Conservation (phyloP, 1,140 invertebrate species). For the Cardiocondyla obscurior region DNA sequence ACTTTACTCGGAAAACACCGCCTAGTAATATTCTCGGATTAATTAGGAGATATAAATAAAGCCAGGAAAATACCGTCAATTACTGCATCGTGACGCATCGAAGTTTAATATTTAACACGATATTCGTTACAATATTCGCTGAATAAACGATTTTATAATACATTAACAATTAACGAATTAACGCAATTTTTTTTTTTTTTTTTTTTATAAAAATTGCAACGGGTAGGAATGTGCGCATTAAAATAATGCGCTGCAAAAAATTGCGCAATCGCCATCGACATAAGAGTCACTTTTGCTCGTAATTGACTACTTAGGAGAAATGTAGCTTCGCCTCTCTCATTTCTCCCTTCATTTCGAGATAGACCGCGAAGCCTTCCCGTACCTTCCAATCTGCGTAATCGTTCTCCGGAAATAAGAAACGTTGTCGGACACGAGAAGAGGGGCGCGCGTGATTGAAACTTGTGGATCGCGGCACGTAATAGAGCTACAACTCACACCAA, state of each 20-base stretch:
- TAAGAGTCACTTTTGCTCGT: constrained; percentile 25
- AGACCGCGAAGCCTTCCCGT: constrained; percentile 53
- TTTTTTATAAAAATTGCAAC: constrained; percentile 1
- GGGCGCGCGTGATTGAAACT: constrained; percentile 63
- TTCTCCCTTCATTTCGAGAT: constrained; percentile 27
- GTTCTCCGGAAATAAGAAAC: constrained; percentile 72
- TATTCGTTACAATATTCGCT: too few relatives aligned
- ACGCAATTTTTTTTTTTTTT: constrained; percentile 23
- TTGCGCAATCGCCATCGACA: constrained; percentile 11
- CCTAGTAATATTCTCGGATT: background rate
- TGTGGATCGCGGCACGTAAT: constrained; percentile 51
- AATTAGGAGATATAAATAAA: constrained; percentile 19
- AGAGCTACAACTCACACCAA: constrained; percentile 17
- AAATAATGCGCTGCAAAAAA: background rate
- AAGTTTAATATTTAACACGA: too few relatives aligned
- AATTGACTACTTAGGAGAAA: constrained; percentile 39
- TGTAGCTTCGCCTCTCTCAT: constrained; percentile 36
- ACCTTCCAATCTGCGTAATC: constrained; percentile 78
- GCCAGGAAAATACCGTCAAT: background rate
- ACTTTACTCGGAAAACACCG: constrained; percentile 31
- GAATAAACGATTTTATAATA: background rate
- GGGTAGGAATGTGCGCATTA: background rate
- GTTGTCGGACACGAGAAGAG: constrained; percentile 10
- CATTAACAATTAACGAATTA: background rate
- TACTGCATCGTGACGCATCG: too few relatives aligned